These are phyloP conservation scores for Siniperca obscura DNA, from an alignment of 2,797 vertebrate genomes.

Conservation along the genomic window DNA sequence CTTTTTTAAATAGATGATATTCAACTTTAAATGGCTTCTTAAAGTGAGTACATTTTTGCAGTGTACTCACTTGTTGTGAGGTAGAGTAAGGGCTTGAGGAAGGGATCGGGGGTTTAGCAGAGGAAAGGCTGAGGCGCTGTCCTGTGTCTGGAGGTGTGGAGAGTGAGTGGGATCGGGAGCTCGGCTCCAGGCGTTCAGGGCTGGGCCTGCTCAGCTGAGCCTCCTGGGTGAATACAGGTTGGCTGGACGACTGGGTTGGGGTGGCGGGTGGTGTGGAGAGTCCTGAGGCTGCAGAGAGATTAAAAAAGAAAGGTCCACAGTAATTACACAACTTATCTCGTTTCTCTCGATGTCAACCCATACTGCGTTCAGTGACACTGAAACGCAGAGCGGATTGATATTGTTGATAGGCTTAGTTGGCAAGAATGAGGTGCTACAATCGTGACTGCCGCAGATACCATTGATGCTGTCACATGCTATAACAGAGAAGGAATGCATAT, in stretches of 20 bases:
- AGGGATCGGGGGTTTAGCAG: slow-evolving; percentile 85
- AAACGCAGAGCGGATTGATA: slow-evolving; percentile 21
- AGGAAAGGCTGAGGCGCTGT: slow-evolving; percentile 87
- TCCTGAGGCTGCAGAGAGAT: slow-evolving; percentile 87
- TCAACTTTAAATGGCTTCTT: slow-evolving; percentile 2
- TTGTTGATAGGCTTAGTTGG: slow-evolving; percentile 5
- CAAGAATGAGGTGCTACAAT: slow-evolving; percentile 8
- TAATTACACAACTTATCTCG: slow-evolving; percentile 29
- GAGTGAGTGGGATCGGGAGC: slow-evolving; percentile 86
- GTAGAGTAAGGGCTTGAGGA: slow-evolving; percentile 84
- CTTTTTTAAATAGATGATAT: neutral
- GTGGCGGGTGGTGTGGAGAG: slow-evolving; percentile 92
- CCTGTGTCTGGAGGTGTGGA: slow-evolving; percentile 91
- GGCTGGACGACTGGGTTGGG: slow-evolving; percentile 91
- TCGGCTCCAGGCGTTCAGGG: slow-evolving; percentile 87
- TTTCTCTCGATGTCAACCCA: slow-evolving; percentile 23
- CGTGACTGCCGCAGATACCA: slow-evolving; percentile 41
- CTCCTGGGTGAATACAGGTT: slow-evolving; percentile 91
- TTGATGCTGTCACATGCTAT: slow-evolving; percentile 46
- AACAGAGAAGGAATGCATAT: slow-evolving; percentile 57
- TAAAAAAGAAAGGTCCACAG: slow-evolving; percentile 9
- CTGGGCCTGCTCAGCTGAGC: slow-evolving; percentile 86
- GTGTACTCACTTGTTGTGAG: slow-evolving; percentile 90
- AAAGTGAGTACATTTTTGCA: neutral
- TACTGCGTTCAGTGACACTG: slow-evolving; percentile 10